phyloP scores from a whole-genome alignment of 2,797 vertebrate species.

The Sandelia bainsii region DNA sequence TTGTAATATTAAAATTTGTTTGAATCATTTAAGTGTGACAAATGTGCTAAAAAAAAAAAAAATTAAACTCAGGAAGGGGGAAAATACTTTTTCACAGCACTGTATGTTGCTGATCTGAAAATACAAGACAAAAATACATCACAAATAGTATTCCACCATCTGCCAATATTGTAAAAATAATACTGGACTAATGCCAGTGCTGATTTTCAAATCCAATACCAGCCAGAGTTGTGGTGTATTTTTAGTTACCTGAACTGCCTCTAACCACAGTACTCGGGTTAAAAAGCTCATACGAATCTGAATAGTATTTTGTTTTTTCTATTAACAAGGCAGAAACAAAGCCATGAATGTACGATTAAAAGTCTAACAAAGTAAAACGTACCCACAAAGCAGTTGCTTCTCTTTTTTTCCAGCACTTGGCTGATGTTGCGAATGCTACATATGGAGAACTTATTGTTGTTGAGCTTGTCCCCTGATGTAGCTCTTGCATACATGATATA shows the following conservation, averaged over 20 bases:
- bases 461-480: slow-evolving; percentile 97
- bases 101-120: background rate
- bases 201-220: slow-evolving; percentile 21
- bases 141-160: background rate
- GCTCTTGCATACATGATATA: slow-evolving; percentile 99
- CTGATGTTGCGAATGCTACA: slow-evolving; percentile 99
- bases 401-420: slow-evolving; percentile 98
- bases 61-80: too few species aligned
- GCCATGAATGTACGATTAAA: background rate
- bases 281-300: slow-evolving; percentile 7
- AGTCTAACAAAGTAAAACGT: slow-evolving; percentile 63
- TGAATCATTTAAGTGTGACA: too few species aligned
- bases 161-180: slow-evolving; percentile 47
- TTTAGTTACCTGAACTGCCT: slow-evolving; percentile 9
- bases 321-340: background rate
- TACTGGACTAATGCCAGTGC: slow-evolving; percentile 4
- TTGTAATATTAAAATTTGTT: too few species aligned
- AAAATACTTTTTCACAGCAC: too few species aligned
- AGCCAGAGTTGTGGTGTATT: background rate
- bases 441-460: slow-evolving; percentile 98
- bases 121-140: background rate
- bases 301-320: background rate
- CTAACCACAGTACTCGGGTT: slow-evolving; percentile 7
- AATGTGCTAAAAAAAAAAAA: too few species aligned
- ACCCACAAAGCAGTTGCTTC: slow-evolving; percentile 97